Evolutionary conservation across 2,113 vertebrate species (phyloP).

Genomic region (Pseudorectes ferrugineus): DNA sequence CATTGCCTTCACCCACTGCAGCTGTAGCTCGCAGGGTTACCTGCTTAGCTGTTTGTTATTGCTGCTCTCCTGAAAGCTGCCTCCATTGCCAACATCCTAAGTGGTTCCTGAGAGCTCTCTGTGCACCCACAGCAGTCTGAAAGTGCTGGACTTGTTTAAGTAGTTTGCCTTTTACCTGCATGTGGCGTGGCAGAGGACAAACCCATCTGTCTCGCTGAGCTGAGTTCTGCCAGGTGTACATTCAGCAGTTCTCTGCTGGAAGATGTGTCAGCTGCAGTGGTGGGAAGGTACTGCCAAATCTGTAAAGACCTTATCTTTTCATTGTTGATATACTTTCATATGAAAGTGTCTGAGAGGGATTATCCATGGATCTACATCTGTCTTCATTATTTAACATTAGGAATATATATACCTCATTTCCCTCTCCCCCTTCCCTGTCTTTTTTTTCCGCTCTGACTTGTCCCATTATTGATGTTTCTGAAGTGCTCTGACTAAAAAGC

Average conservation of each 20-base stretch:
- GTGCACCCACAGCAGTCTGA: not conserved
- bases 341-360: not conserved
- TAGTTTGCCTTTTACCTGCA: not conserved
- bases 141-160: not conserved
- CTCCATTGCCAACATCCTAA: fast-evolving
- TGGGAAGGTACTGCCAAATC: not conserved
- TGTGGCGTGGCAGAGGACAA: fast-evolving
- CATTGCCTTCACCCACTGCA: not conserved
- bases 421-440: fast-evolving
- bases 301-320: not conserved
- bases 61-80: not conserved
- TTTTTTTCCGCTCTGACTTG: not conserved
- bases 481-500: not conserved
- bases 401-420: not conserved
- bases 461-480: not conserved
- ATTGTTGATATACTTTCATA: not conserved
- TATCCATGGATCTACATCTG: fast-evolving
- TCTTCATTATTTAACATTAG: not conserved
- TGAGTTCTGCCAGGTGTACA: not conserved
- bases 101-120: not conserved
- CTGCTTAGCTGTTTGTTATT: not conserved
- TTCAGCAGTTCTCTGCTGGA: not conserved
- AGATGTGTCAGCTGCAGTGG: not conserved
- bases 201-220: fast-evolving
- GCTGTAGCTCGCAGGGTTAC: not conserved